Evolutionary conservation across 1,140 invertebrate genomes (phyloP), one percentile per base, ranked within the genome.

Genomic region (Wasmannia auropunctata): DNA sequence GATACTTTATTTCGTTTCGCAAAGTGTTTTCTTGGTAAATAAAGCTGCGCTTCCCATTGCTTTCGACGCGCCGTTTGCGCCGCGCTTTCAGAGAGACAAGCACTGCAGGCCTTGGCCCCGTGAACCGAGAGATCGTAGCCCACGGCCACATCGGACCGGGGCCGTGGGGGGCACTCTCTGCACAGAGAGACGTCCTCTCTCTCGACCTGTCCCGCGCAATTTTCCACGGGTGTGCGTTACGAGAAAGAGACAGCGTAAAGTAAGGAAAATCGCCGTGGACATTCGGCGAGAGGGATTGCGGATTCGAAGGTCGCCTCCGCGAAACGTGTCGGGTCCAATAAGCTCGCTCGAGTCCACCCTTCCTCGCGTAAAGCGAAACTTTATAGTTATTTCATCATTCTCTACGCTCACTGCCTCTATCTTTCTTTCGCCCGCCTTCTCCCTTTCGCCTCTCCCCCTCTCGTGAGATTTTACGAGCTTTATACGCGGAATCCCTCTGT

Each of bases 311-410:
- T 67, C 62, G 80, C 77, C 31, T 65, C 28, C 25, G 83, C 56
- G 86, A 86, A 90, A 89, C 77, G 67, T 85, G 80, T 37, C n/a
- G 28, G 63, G 69, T 86, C 77, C 91, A 91, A 91, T 92, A 92
- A 92, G 87, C 86, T 83, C 34, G 87, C 86, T 83, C 34, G 31
- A 67, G 67, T 69, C 80, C 76, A 74, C 75, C 83, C 14, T 49
- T 74, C 3, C 76, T 88, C 90, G n/a, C n/a, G 88, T 90, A 91
- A 91, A 91, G 88, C 89, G 85, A 88, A 90, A 93, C 92, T 92
- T 92, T 90, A 91, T 91, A 91, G 91, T 92, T 91, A 91, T 92
- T 91, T 92, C 88, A 89, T 92, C 88, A 91, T 92, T 90, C 85
- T 90, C 87, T 75, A n/a, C 34, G 34, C 22, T 43, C 60, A 0